Base-by-base conservation (phyloP, 2,888 invertebrate species). In the Drosophila lacicola region DNA sequence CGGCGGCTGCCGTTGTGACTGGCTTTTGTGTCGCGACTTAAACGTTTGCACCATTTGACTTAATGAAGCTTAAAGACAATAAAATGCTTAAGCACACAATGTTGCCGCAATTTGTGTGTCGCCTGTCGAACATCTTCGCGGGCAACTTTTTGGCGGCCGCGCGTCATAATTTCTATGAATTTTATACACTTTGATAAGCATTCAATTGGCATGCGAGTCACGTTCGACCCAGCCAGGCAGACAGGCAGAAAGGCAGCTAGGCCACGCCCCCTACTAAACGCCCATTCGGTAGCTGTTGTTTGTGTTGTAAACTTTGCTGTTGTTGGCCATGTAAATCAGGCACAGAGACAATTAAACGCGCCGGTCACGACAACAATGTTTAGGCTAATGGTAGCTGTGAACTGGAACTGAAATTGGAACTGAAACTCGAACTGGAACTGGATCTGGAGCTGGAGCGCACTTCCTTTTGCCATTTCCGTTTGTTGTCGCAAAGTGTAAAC, bases 61-160 rank as follows among this genome's bases (percentile, higher is more conserved):
- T 85, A 86, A 86, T 84, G 83, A 86, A 84, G 84, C 86, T 86
- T 82, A 82, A 86, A 83, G 86, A 80, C 83, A 83, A 83, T 85
- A 82, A 84, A 84, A 86, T 83, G 83, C 86, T 83, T 78, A 82
- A 82, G 82, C 80, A 83, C 82, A 83, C 79, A 75, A 58, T 66
- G 71, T 45, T 44, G 61, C 29, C 37, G 2, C 39, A 69, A 56
- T 68, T 68, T 66, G 74, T 66, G 74, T 74, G 77, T 79, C 69
- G 55, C 79, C 67, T 67, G 80, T 76, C 78, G 70, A 74, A 70
- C 41, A 19, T 68, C 70, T 75, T 60, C 65, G 72, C 55, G 11
- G 51, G 46, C 67, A 75, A 72, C 72, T 78, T 74, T 74, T 78
- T 63, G 69, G 63, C 63, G 66, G 71, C 60, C 86, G 86, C 82